phyloP scores from a whole-genome alignment of 1,140 invertebrate genomes.

The Idris sp. region DNA sequence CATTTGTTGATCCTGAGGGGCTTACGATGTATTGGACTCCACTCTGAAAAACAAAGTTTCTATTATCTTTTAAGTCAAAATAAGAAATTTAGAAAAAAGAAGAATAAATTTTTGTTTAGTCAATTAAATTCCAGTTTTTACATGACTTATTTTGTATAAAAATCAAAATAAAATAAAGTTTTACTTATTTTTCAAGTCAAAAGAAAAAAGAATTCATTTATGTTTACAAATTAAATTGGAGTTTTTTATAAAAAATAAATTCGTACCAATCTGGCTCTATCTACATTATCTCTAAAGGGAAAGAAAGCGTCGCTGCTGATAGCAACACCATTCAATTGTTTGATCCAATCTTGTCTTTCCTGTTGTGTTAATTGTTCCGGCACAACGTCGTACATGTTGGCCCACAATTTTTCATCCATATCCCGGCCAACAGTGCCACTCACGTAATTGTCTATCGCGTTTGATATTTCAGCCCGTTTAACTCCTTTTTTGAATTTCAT shows the following conservation, averaged over 20 bases:
- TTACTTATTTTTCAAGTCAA: no score
- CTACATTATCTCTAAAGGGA: constrained; percentile 98
- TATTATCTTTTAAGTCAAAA: constrained; percentile 22
- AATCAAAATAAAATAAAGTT: no score
- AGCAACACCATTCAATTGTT: constrained; percentile 89
- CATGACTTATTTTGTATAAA: no score
- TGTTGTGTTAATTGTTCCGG: constrained; percentile 83
- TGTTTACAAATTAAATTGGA: no score
- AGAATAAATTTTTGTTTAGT: no score
- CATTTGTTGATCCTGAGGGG: constrained; percentile 95
- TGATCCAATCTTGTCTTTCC: constrained; percentile 89
- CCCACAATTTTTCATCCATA: constrained; percentile 83
- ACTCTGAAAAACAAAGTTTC: constrained; percentile 82
- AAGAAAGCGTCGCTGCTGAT: constrained; percentile 99
- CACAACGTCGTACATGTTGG: constrained; percentile 85
- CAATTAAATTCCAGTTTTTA: no score
- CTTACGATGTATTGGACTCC: constrained; percentile 96
- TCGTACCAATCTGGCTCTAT: constrained; percentile 91
- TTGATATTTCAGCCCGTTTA: constrained; percentile 95
- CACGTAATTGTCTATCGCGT: constrained; percentile 97
- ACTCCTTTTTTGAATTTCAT: constrained; percentile 95
- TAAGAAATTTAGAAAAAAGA: no score
- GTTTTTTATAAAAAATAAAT: constrained; percentile 25
- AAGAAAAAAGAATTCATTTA: no score
- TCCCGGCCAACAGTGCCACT: constrained; percentile 90